Base-by-base conservation (phyloP, 2,888 invertebrate species). In the Minunthozetes semirufus region DNA sequence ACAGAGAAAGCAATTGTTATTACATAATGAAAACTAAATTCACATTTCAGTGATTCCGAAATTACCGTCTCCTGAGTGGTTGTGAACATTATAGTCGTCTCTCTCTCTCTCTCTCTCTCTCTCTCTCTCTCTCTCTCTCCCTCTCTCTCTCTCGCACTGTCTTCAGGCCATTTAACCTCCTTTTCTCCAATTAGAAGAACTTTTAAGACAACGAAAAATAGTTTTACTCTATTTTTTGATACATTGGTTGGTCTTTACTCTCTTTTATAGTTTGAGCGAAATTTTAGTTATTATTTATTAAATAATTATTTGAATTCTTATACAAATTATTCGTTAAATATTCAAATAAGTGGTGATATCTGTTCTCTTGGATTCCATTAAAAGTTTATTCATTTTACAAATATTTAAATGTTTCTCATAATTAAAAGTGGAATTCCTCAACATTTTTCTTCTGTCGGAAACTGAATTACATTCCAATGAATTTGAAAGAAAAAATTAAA, bases 1-100 rank as follows among this genome's bases (percentile, higher is more conserved):
- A 25, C 6, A 59, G 59, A 59, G 48, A 70, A 70, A 70, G 48
- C 22, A 70, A 70, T 70, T 70, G 70, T 70, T 38, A 66, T 68
- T 42, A 68, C 19, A 38, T 70, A 48, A 70, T 38, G 42, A 48
- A 27, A 70, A 25, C 11, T 48, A 15, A 70, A 25, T 46, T 70
- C 70, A 70, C 70, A 70, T 19, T 42, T 48, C 48, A 70, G 19
- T 48, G 70, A 46, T 42, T 42, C 25, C 22, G 22, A 70, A 70
- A 70, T 70, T 70, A 42, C 48, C 70, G 48, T 70, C 48, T 48
- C 46, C 27, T 70, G 25, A 46, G 70, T 46, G 48, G 19, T 22
- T n/a, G 17, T 48, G 22, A 27, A 48, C 70, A 70, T 48, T 70
- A 70, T 25, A 19, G 5, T 13, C 42, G 42, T 42, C 42, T 42